Percentiles rank a stretch among this genome's conserved stretches.
phyloP scores from a whole-genome alignment of 2,888 invertebrate species.

The Iphiclides podalirius region DNA sequence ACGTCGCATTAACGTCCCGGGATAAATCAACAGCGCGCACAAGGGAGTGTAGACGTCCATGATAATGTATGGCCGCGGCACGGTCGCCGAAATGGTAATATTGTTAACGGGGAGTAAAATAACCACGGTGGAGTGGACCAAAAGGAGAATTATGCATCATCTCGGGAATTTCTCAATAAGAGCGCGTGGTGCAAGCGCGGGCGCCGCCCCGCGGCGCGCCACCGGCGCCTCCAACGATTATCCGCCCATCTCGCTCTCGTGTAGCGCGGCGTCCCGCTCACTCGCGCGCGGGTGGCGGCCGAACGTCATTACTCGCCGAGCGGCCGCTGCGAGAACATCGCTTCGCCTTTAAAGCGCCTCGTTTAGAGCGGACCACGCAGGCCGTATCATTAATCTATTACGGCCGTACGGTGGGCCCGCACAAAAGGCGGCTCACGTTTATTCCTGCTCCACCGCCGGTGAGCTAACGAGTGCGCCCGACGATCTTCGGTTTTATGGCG shows the following conservation, averaged over 20 bases:
- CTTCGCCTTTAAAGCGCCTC: constrained; percentile 41
- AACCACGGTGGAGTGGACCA: constrained; percentile 65
- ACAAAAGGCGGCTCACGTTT: constrained; percentile 53
- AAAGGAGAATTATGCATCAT: constrained; percentile 73
- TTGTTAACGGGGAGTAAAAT: constrained; percentile 76
- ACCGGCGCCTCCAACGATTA: constrained; percentile 72
- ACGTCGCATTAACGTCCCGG: too few relatives aligned
- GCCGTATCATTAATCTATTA: constrained; percentile 79
- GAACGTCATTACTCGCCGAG: constrained; percentile 43
- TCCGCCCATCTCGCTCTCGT: constrained; percentile 43
- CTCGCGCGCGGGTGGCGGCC: constrained; percentile 57
- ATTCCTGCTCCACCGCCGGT: constrained; percentile 47
- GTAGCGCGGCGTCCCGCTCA: constrained; percentile 44
- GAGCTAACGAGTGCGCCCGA: constrained; percentile 64
- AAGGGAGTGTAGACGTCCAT: too few relatives aligned
- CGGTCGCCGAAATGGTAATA: constrained; percentile 76
- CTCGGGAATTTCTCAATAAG: constrained; percentile 78
- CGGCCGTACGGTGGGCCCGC: constrained; percentile 60
- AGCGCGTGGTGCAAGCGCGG: constrained; percentile 71
- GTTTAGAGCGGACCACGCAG: constrained; percentile 64
- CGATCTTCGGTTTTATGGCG: constrained; percentile 73
- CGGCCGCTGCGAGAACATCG: constrained; percentile 46
- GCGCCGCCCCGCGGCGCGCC: constrained; percentile 66
- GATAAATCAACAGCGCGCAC: too few relatives aligned
- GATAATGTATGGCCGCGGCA: too few relatives aligned